These are phyloP conservation scores for Drosophila pseudotalamancana DNA, from an alignment of 2,888 invertebrate genomes.

Conservation along the genomic window DNA sequence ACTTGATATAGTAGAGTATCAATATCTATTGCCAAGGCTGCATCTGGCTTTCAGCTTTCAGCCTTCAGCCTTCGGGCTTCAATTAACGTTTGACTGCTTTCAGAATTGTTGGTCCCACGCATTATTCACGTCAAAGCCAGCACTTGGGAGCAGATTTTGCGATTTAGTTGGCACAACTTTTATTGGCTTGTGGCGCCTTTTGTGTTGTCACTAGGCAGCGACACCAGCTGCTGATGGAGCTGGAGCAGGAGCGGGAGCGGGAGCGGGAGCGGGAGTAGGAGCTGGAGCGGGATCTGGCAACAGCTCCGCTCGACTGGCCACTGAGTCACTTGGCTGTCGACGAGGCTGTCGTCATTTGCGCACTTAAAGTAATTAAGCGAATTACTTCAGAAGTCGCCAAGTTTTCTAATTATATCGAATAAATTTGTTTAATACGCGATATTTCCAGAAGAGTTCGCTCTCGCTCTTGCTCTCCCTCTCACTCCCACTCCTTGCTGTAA, in stretches of 20 bases:
- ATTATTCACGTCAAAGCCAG: constrained; percentile 64
- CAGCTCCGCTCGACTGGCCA: constrained; percentile 5
- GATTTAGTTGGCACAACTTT: constrained; percentile 66
- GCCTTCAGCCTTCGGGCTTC: constrained; percentile 22
- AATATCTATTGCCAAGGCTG: constrained; percentile 1
- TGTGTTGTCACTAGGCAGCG: constrained; percentile 44
- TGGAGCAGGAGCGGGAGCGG: not conserved
- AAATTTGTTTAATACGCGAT: constrained; percentile 76
- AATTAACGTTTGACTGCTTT: constrained; percentile 60
- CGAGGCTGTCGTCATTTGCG: constrained; percentile 50
- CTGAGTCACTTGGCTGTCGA: constrained; percentile 33
- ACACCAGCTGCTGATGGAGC: constrained; percentile 13
- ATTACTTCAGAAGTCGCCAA: constrained; percentile 80
- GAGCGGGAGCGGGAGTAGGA: too few species aligned
- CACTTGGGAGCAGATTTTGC: constrained; percentile 51
- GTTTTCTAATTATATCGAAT: constrained; percentile 81
- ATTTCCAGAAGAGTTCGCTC: constrained; percentile 21
- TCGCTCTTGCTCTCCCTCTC: not conserved
- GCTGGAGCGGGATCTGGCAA: not conserved
- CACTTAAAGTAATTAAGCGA: constrained; percentile 80
- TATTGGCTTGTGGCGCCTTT: constrained; percentile 72
- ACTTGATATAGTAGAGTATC: not conserved
- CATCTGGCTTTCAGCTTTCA: not conserved
- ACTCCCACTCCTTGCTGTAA: not conserved
- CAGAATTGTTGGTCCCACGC: constrained; percentile 34